Evolutionary conservation across 2,797 vertebrate genomes (phyloP).

Genomic region (Rachycentron canadum): DNA sequence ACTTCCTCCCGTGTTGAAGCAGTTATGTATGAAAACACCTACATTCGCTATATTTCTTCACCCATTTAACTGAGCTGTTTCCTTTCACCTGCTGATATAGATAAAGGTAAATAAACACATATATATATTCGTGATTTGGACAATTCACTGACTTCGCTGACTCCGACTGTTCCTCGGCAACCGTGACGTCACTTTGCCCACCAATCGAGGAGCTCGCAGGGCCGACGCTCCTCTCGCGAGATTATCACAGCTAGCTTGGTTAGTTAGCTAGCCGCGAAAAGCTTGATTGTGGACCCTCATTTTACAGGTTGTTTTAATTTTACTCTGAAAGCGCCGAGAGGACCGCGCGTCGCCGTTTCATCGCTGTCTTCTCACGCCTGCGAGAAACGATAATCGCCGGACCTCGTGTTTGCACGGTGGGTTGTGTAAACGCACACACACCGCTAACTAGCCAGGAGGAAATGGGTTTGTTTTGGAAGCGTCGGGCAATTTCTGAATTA

Average conservation of each 20-base stretch:
- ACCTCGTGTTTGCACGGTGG: constrained; percentile 68
- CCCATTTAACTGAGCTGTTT: not conserved
- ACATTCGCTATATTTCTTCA: no score
- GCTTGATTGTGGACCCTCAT: constrained; percentile 15
- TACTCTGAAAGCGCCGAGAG: not conserved
- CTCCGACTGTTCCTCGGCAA: constrained; percentile 76
- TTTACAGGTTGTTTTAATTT: constrained; percentile 22
- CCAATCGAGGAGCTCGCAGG: constrained; percentile 69
- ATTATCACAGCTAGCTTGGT: constrained; percentile 65
- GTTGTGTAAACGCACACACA: constrained; percentile 42
- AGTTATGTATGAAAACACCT: not conserved
- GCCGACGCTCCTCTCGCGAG: constrained; percentile 73
- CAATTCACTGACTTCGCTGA: not conserved
- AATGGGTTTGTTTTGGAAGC: constrained; percentile 79
- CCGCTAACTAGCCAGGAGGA: constrained; percentile 70
- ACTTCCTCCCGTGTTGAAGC: no score
- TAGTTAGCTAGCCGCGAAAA: constrained; percentile 71
- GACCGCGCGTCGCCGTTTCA: not conserved
- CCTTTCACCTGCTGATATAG: not conserved
- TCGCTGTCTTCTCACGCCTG: constrained; percentile 20
- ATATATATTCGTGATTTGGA: not conserved
- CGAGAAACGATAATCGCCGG: constrained; percentile 47
- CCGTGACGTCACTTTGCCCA: constrained; percentile 68
- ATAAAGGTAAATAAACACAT: not conserved
- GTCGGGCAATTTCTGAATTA: constrained; percentile 23